A percentile compares a stretch with the other conserved stretches of the same genome.
These are phyloP conservation scores for Linyphia triangularis DNA, from an alignment of 2,888 invertebrate species.

Conservation along the genomic window DNA sequence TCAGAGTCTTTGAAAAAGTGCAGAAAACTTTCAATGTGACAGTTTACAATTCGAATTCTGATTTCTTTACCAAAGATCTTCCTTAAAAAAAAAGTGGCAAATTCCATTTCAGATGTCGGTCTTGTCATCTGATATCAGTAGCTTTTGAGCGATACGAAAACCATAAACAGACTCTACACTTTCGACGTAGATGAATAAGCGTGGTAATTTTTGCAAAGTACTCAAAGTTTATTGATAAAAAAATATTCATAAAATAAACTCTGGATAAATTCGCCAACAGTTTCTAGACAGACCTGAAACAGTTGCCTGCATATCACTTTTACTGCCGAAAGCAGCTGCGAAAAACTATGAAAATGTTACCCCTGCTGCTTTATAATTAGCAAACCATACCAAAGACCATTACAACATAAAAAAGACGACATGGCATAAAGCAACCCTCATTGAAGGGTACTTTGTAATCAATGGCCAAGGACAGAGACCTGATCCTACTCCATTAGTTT, in stretches of 20 bases:
- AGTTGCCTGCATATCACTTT: not conserved
- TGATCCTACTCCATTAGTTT: conserved; percentile 57
- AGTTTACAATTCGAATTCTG: too few relatives aligned
- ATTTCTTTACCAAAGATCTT: too few relatives aligned
- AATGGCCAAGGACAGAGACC: conserved; percentile 36
- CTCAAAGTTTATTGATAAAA: too few relatives aligned
- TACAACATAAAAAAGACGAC: conserved; percentile 48
- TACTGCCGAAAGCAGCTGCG: conserved; percentile 44
- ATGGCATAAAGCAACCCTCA: conserved; percentile 44
- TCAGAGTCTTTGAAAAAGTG: too few relatives aligned
- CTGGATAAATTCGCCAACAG: conserved; percentile 1
- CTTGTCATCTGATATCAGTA: too few relatives aligned
- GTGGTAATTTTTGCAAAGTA: not conserved
- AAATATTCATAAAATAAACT: not conserved
- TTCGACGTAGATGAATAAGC: too few relatives aligned
- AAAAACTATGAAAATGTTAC: conserved; percentile 40
- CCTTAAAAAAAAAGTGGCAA: too few relatives aligned
- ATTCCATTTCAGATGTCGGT: too few relatives aligned
- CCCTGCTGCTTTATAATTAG: conserved; percentile 64
- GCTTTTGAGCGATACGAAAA: too few relatives aligned
- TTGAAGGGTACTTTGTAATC: conserved; percentile 63
- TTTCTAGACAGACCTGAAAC: conserved; percentile 8
- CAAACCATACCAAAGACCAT: conserved; percentile 43
- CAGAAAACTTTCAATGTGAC: too few relatives aligned
- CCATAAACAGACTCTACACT: too few relatives aligned